Evolutionary conservation across 2,113 vertebrate species (phyloP), one percentile per base, ranked within the genome.

Genomic region (Rhabdornis inornatus): DNA sequence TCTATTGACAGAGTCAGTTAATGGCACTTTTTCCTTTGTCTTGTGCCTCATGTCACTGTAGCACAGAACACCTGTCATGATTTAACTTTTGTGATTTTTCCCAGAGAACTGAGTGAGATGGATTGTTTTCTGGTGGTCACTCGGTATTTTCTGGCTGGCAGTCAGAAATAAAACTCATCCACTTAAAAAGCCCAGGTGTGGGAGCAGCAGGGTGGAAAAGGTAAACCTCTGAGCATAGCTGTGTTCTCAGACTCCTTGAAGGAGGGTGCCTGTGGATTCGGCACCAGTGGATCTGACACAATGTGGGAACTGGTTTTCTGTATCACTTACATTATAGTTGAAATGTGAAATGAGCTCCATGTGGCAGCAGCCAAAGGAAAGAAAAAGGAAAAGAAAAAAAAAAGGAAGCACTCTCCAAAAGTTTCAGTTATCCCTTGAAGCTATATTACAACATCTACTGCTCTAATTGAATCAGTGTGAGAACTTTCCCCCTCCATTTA

Each of bases 381-480:
- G 70, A 68, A 95, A 87, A 82, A 77, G 80, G 24, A 19, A 59
- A 49, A 59, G 4, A 9, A 81, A 88, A 88, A 83, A 81, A 71
- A 70, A 85, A 68, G 53, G 89, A 31, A 55, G 53, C 39, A 57
- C 80, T 92, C 85, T 96, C 95, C 85, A 56, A 90, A 96, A 95
- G 92, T 92, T 97, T 96, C 93, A 1, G 96, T 97, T 97, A 96
- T 97, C 95, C 95, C 97, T 97, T 78, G 96, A 93, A 97, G 97
- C 97, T 93, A 97, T 96, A 97, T 97, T 96, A 97, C 97, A 94
- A 80, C 97, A 97, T 97, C 78, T 84, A 93, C 80, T 78, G 4
- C 80, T 86, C 81, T 97, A 97, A 97, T 97, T 97, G 97, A 97
- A 97, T 96, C 97, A 97, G 94, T 97, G 96, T 97, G 97, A 97